Conservation (phyloP, 2,888 invertebrate species). For the Deilephila porcellus region DNA sequence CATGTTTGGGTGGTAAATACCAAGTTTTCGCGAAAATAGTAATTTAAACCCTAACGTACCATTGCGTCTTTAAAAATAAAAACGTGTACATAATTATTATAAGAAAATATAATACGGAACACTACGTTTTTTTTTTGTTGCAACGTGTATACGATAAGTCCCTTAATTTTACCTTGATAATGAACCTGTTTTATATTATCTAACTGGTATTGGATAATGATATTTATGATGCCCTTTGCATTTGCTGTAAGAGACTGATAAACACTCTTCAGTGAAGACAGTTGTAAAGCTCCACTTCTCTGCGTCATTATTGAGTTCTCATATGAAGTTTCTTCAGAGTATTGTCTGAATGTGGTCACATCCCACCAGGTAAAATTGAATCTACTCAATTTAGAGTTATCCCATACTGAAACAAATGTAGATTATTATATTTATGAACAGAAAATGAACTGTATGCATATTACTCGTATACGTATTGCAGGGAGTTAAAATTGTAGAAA, state of each 20-base stretch:
- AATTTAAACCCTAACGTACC: too few relatives aligned
- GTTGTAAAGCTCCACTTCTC: constrained; percentile 89
- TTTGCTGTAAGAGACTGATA: constrained; percentile 95
- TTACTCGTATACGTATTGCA: too few relatives aligned
- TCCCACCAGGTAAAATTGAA: constrained; percentile 97
- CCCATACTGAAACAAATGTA: constrained; percentile 89
- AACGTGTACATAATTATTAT: too few relatives aligned
- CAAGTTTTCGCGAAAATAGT: too few relatives aligned
- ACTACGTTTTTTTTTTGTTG: not conserved
- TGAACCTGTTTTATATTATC: constrained; percentile 88
- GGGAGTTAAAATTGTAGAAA: too few relatives aligned
- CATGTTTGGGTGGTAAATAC: too few relatives aligned
- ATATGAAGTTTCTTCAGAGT: constrained; percentile 92
- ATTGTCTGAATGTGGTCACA: constrained; percentile 92
- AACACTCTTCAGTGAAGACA: constrained; percentile 95
- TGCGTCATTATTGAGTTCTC: constrained; percentile 94
- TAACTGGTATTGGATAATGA: constrained; percentile 92
- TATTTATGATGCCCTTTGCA: constrained; percentile 92
- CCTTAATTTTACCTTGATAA: constrained; percentile 87
- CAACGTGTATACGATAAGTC: too few relatives aligned
- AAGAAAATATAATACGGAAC: not conserved
- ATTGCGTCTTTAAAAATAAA: too few relatives aligned
- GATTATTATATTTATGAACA: too few relatives aligned
- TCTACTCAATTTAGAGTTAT: constrained; percentile 92
- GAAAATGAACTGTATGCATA: too few relatives aligned